A percentile compares a stretch with the other conserved stretches of the same genome.
Conservation (phyloP, 2,888 invertebrate genomes). For the Empis stercorea region DNA sequence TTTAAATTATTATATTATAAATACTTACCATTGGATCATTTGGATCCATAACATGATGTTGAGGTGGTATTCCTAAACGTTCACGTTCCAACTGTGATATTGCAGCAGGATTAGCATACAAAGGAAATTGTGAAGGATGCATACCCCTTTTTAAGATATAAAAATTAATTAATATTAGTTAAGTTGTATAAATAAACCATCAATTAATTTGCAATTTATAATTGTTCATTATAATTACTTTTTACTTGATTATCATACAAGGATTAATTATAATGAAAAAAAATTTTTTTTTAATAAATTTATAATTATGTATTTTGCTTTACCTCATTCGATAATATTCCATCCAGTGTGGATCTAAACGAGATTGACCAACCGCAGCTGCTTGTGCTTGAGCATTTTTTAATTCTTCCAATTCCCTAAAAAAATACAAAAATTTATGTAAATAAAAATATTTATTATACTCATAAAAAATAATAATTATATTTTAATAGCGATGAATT, state of each 20-base stretch:
- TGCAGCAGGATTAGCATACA: constrained; percentile 61
- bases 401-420: constrained; percentile 64
- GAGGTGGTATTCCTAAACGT: constrained; percentile 64
- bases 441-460: too few relatives aligned
- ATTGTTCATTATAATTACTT: too few relatives aligned
- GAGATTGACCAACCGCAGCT: constrained; percentile 48
- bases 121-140: constrained; percentile 49
- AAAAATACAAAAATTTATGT: too few relatives aligned
- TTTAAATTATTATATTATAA: background rate
- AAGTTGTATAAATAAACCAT: too few relatives aligned
- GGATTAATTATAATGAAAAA: too few relatives aligned
- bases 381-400: constrained; percentile 49
- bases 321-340: constrained; percentile 72
- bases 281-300: too few relatives aligned
- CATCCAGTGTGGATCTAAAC: constrained; percentile 70
- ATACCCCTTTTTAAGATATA: constrained; percentile 40
- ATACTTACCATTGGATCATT: constrained; percentile 76
- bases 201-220: too few relatives aligned
- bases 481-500: background rate
- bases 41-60: constrained; percentile 48
- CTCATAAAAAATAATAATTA: too few relatives aligned
- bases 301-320: too few relatives aligned
- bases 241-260: too few relatives aligned
- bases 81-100: constrained; percentile 79
- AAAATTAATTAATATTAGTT: too few relatives aligned